Percentiles rank a stretch among this genome's conserved stretches.
These are phyloP conservation scores for Metaphire vulgaris DNA, from an alignment of 1,140 invertebrate species.

Conservation along the genomic window DNA sequence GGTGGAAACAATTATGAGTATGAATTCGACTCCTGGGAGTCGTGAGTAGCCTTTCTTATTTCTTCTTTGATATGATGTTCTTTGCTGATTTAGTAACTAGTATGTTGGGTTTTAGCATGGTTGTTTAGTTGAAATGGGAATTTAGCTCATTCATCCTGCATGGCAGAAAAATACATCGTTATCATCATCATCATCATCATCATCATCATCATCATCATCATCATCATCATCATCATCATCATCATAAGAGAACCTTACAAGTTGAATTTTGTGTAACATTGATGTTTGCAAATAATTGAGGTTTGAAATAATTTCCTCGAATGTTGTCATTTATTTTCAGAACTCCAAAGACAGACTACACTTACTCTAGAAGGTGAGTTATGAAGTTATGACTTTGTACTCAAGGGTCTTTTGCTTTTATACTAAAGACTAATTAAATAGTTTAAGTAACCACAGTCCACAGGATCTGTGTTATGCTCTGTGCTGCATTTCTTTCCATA, in stretches of 20 bases:
- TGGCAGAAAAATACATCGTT: neutral
- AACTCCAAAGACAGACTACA: too few relatives aligned
- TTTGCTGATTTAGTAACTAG: too few relatives aligned
- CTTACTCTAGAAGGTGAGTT: too few relatives aligned
- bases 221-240: conserved; percentile 1
- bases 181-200: conserved; percentile 3
- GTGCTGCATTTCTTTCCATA: neutral
- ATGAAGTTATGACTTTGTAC: neutral
- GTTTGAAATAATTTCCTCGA: neutral
- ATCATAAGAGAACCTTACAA: neutral
- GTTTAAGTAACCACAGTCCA: neutral
- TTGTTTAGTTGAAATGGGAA: too few relatives aligned
- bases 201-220: conserved; percentile 2
- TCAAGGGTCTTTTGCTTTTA: neutral
- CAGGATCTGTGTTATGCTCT: neutral
- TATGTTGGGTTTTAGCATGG: too few relatives aligned
- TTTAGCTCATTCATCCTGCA: too few relatives aligned
- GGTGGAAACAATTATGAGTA: neutral
- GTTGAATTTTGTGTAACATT: too few relatives aligned
- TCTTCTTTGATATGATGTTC: neutral
- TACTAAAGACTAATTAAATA: neutral
- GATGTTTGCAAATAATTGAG: neutral
- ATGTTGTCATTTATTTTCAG: too few relatives aligned
- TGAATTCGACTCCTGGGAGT: neutral
- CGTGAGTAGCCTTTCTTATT: neutral